Evolutionary conservation across 2,113 vertebrate species (phyloP), one percentile per base, ranked within the genome.

Genomic region (Syngnathoides biaculeatus): DNA sequence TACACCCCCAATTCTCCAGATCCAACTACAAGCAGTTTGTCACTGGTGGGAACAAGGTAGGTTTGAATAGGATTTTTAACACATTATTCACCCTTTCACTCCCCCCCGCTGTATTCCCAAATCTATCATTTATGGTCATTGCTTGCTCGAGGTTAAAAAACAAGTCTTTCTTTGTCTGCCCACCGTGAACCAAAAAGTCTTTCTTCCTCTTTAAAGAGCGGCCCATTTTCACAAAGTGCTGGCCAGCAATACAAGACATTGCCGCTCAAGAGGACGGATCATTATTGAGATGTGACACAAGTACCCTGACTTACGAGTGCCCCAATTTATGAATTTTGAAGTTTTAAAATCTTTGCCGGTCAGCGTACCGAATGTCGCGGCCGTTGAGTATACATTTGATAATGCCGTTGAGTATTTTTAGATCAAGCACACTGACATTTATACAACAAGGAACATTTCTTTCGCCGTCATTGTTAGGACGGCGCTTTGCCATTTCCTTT

Each of bases 11-110:
- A 60, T 99, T 97, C 69, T 91, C 94, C 89, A 94, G 90, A 86
- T 96, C 95, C 14, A 96, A 94, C 89, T 94, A 92, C 91, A 99
- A 98, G 85, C 96, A 99, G 75, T 99, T 98, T 92, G 95, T 99
- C 83, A 98, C 96, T 0, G 98, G 97, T 67, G 95, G 96, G 38
- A 98, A 95, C 88, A 99, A 98, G 95, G 97, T 99, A 93, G 86
- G 85, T 79, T 65, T 64, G 13, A 80, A 47, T 40, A 4, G 7
- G 56, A 38, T 57, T 30, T 30, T 27, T 1, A 30, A 15, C 55
- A 15, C 55, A 69, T 75, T 78, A 69, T 66, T 45, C 50, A 13
- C 67, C 74, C 38, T 78, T 78, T 66, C 43, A 26, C 4, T 5
- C 69, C 68, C 24, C 30, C n/a, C n/a, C n/a, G n/a, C n/a, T 2